Percentiles rank a stretch among this genome's conserved stretches.
Evolutionary conservation across 1,140 invertebrate species (phyloP).

Genomic region (Sweltsa coloradensis): DNA sequence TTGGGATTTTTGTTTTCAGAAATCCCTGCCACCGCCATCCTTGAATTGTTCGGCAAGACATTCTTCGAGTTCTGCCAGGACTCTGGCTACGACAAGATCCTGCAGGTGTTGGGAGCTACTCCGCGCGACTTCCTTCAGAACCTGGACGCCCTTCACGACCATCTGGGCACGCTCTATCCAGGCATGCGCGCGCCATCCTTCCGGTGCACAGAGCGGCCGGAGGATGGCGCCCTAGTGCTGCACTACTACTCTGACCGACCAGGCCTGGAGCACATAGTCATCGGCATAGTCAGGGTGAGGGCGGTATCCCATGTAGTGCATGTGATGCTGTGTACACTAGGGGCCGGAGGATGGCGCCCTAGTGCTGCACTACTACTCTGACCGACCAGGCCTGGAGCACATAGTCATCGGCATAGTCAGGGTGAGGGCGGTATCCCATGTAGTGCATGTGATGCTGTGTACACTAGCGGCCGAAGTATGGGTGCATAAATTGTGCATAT

Average conservation of each 20-base stretch:
- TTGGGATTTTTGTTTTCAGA: constrained; percentile 50
- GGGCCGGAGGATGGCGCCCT: constrained; percentile 70
- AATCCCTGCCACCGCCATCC: constrained; percentile 76
- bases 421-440: no score
- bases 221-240: constrained; percentile 73
- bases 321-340: no score
- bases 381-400: constrained; percentile 80
- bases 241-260: constrained; percentile 90
- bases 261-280: constrained; percentile 86
- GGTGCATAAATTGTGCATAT: no score
- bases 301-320: no score
- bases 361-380: constrained; percentile 85
- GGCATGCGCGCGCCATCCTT: constrained; percentile 89
- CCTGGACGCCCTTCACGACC: constrained; percentile 85
- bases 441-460: no score
- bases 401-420: constrained; percentile 93
- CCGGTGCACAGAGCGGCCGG: constrained; percentile 70
- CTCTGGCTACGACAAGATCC: constrained; percentile 85
- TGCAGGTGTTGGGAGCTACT: constrained; percentile 84
- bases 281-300: constrained; percentile 83
- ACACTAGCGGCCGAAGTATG: no score
- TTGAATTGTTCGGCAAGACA: constrained; percentile 87
- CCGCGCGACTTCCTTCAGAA: constrained; percentile 85
- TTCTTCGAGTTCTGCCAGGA: constrained; percentile 93
- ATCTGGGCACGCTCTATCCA: constrained; percentile 82